These are phyloP conservation scores for Macropis europaea DNA, from an alignment of 2,888 invertebrate species.

Conservation along the genomic window DNA sequence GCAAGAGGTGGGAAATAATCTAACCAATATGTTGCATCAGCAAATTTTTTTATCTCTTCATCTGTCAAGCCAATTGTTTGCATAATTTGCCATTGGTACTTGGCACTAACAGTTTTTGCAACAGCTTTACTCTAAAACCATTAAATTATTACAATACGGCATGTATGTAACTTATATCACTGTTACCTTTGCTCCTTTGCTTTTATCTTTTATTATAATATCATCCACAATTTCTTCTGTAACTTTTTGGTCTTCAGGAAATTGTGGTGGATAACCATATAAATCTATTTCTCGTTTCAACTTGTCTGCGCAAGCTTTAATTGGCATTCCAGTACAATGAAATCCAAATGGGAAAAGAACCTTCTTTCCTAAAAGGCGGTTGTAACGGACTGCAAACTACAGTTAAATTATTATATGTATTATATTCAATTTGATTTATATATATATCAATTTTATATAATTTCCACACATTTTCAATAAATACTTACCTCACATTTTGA, in stretches of 20 bases:
- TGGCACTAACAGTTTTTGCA: slow-evolving; percentile 93
- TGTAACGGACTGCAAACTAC: slow-evolving; percentile 94
- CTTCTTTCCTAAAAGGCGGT: slow-evolving; percentile 94
- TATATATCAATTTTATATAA: not conserved
- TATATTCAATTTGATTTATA: not conserved
- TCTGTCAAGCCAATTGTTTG: slow-evolving; percentile 92
- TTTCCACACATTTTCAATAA: not conserved
- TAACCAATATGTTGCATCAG: slow-evolving; percentile 96
- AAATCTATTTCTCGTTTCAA: slow-evolving; percentile 94
- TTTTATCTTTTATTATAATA: slow-evolving; percentile 88
- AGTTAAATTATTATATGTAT: slow-evolving; percentile 13
- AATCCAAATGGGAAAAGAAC: slow-evolving; percentile 98
- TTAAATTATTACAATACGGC: not conserved
- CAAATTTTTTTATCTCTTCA: slow-evolving; percentile 96
- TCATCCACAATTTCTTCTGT: slow-evolving; percentile 82
- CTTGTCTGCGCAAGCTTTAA: slow-evolving; percentile 99
- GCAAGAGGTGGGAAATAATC: slow-evolving; percentile 97
- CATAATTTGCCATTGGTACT: slow-evolving; percentile 99
- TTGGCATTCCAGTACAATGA: slow-evolving; percentile 99
- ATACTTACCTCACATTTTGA: slow-evolving; percentile 95
- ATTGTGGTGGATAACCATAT: slow-evolving; percentile 95
- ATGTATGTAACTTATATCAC: not conserved
- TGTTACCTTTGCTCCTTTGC: slow-evolving; percentile 92
- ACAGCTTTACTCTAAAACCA: slow-evolving; percentile 91
- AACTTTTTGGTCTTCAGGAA: slow-evolving; percentile 84